A percentile compares a stretch with the other conserved stretches of the same genome.
phyloP scores from a whole-genome alignment of 2,888 invertebrate species.

The Cryptocephalus primarius region DNA sequence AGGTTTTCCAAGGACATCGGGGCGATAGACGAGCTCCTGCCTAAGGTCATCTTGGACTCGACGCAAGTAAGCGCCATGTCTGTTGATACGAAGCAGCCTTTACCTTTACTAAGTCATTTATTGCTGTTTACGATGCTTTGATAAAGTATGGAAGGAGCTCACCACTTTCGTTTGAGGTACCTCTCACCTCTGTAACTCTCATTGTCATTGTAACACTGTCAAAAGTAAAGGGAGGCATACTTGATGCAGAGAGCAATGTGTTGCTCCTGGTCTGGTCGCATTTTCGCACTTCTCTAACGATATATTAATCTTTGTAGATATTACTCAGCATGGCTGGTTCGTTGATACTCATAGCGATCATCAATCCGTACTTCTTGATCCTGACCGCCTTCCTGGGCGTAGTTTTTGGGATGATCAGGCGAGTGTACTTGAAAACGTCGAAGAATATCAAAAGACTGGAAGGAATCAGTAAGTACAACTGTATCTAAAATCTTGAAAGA shows the following conservation, averaged over 20 bases:
- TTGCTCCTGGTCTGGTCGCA: no score
- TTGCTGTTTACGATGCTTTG: no score
- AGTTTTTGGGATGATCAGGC: slow-evolving; percentile 49
- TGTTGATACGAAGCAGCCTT: no score
- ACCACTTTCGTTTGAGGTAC: no score
- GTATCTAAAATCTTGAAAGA: not conserved
- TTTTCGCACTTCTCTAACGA: no score
- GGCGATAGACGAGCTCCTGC: slow-evolving; percentile 63
- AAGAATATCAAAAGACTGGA: slow-evolving; percentile 58
- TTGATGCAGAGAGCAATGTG: no score
- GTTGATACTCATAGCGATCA: slow-evolving; percentile 42
- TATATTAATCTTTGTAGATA: slow-evolving; percentile 27
- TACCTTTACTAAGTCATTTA: no score
- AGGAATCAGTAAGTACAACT: slow-evolving; percentile 49
- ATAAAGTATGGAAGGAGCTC: no score
- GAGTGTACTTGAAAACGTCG: slow-evolving; percentile 57
- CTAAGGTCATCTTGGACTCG: slow-evolving; percentile 53
- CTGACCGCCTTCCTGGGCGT: slow-evolving; percentile 43
- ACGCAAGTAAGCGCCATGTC: slow-evolving; percentile 42
- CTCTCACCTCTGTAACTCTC: no score
- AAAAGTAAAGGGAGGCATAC: no score
- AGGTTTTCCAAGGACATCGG: slow-evolving; percentile 79
- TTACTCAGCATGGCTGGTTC: slow-evolving; percentile 39
- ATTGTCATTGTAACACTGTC: no score
- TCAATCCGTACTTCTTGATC: slow-evolving; percentile 41